Evolutionary conservation across 2,797 vertebrate species (phyloP).

Genomic region (Pseudomugil gertrudae): DNA sequence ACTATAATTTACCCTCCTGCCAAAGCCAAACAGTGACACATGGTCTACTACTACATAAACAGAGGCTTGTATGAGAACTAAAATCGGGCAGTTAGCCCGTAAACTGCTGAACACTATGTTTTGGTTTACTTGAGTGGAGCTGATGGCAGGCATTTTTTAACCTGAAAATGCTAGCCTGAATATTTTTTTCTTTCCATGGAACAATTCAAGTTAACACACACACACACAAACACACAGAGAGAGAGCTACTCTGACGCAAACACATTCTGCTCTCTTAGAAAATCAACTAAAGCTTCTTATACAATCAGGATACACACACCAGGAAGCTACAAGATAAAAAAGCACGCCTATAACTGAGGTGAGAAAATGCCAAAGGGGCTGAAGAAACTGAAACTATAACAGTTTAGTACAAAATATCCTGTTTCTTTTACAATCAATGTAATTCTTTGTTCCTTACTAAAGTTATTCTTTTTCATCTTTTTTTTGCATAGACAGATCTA

Average conservation of each 20-base stretch:
- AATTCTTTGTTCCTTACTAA: not conserved
- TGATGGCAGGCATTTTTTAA: conserved; percentile 10
- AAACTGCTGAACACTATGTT: conserved; percentile 10
- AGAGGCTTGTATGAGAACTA: conserved; percentile 8
- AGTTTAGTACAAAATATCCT: not conserved
- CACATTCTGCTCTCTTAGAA: conserved; percentile 24
- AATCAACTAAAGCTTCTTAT: conserved; percentile 40
- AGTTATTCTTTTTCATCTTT: not conserved
- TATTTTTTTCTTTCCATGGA: not conserved
- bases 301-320: conserved; percentile 43
- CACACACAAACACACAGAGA: not conserved
- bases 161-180: not conserved
- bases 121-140: conserved; percentile 2
- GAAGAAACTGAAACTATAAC: conserved; percentile 18
- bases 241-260: conserved; percentile 4
- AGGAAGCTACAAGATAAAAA: conserved; percentile 32
- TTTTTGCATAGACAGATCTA: conserved; percentile 12
- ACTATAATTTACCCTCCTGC: conserved; percentile 9
- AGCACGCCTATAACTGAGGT: conserved; percentile 19
- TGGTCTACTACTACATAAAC: not conserved
- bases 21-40: conserved; percentile 11
- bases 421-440: not conserved
- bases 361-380: conserved; percentile 10
- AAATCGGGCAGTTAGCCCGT: conserved; percentile 12
- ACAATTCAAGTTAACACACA: not conserved